A percentile compares a stretch with the other conserved stretches of the same genome.
Conservation (phyloP, 2,797 vertebrate species). For the Anableps anableps region DNA sequence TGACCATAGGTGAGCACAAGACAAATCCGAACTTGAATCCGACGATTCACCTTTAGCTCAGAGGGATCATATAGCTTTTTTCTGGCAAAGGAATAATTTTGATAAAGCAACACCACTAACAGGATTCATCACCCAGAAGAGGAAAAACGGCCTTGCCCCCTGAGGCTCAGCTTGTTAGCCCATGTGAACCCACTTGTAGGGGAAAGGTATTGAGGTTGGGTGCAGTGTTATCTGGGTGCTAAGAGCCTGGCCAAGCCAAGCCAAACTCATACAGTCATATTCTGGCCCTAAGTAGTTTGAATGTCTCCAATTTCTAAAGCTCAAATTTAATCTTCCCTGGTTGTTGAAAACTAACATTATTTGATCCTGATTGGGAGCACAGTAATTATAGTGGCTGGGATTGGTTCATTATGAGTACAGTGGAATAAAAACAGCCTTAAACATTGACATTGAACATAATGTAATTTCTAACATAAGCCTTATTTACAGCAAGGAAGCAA, state of each 20-base stretch:
- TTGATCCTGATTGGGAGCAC: not conserved
- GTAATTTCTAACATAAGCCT: slow-evolving; percentile 63
- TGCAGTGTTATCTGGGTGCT: not conserved
- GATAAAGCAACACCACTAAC: not conserved
- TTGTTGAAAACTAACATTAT: slow-evolving; percentile 32
- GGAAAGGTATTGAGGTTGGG: not conserved
- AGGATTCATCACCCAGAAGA: not conserved
- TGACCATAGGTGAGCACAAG: not conserved
- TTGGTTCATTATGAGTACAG: slow-evolving; percentile 17
- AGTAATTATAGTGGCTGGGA: slow-evolving; percentile 42
- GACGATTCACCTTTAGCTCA: not conserved
- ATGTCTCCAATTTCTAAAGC: not conserved
- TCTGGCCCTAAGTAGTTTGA: not conserved
- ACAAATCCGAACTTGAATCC: not conserved
- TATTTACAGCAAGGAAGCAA: slow-evolving; percentile 39
- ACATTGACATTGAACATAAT: slow-evolving; percentile 62
- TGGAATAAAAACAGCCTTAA: slow-evolving; percentile 60
- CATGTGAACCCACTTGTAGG: not conserved
- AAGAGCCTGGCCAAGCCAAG: not conserved
- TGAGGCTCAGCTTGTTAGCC: not conserved
- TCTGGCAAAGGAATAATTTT: not conserved
- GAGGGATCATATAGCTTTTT: not conserved
- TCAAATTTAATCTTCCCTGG: slow-evolving; percentile 13
- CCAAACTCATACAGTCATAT: not conserved
- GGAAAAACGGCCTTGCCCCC: not conserved